Evolutionary conservation across 2,888 invertebrate species (phyloP), one percentile per base, ranked within the genome.

Genomic region (Drosophila picticornis): DNA sequence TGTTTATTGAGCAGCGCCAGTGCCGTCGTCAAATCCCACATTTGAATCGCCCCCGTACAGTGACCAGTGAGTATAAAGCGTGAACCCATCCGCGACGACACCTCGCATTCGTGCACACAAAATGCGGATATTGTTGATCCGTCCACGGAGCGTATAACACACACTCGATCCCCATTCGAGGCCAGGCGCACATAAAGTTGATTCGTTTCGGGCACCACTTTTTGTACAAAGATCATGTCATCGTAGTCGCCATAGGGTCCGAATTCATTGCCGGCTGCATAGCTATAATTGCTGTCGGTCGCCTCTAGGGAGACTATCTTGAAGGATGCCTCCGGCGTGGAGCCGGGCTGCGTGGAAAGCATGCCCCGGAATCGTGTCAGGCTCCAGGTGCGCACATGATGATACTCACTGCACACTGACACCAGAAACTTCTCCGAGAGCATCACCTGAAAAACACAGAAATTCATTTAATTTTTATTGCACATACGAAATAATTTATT

Each of bases 271-370:
- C 95, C 95, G 67, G 95, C 95, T 11, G 94, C 94, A 81, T 95
- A 95, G 83, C 95, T 95, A 63, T 95, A 94, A 60, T 95, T 95
- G 2, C 95, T 95, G 73, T 96, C 96, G n/a, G 95, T 95, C 1
- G 95, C 95, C 87, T 95, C 95, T 13, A 93, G 77, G 1, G 93
- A 92, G 2, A 93, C 93, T 40, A 93, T 93, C 94, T 99, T 99
- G 94, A 99, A 99, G 10, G 99, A 99, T 0, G 99, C 98, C 86
- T 99, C 96, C 1, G 99, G 98, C 50, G 98, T 98, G 10, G 99
- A 98, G 6, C 99, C 99, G 0, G 99, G 99, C 93, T 99, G 99
- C 0, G 99, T 99, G 50, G 98, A 99, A 77, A 99, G 98, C 99
- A 99, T 99, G 11, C 99, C 99, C 46, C 99, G 95, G 93, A 99